These are phyloP conservation scores for Siniperca chuatsi DNA, from an alignment of 2,113 vertebrate species.

Conservation along the genomic window DNA sequence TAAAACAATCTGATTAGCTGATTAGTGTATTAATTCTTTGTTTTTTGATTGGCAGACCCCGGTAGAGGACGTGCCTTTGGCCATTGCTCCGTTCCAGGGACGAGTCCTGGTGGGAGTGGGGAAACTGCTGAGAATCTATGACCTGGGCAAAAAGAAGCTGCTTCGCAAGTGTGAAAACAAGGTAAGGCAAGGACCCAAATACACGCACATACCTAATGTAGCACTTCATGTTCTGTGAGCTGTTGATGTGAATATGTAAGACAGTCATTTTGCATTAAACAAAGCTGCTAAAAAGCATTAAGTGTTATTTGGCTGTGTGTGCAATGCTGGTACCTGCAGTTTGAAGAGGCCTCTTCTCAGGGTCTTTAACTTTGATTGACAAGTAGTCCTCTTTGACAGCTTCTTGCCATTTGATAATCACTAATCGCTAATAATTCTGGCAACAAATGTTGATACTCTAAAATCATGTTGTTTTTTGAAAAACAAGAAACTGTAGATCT, in stretches of 20 bases:
- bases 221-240: neutral
- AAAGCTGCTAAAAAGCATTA: neutral
- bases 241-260: neutral
- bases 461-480: too few relatives aligned
- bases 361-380: too few relatives aligned
- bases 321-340: neutral
- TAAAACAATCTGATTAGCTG: neutral
- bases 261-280: neutral
- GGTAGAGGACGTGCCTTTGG: conserved; percentile 95
- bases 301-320: neutral
- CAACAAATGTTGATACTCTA: too few relatives aligned
- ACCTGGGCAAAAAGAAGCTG: conserved; percentile 98
- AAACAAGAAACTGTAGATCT: neutral
- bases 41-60: conserved; percentile 86
- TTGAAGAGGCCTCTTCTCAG: neutral
- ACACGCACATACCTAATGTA: neutral
- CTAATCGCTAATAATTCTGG: too few relatives aligned
- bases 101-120: conserved; percentile 94
- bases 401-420: too few relatives aligned
- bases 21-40: neutral
- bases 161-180: conserved; percentile 99
- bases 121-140: conserved; percentile 95
- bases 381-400: too few relatives aligned
- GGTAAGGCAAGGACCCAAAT: conserved; percentile 75
- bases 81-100: conserved; percentile 96